Evolutionary conservation across 2,797 vertebrate genomes (phyloP), one percentile per base, ranked within the genome.

Genomic region (Crocodylus rhombifer): DNA sequence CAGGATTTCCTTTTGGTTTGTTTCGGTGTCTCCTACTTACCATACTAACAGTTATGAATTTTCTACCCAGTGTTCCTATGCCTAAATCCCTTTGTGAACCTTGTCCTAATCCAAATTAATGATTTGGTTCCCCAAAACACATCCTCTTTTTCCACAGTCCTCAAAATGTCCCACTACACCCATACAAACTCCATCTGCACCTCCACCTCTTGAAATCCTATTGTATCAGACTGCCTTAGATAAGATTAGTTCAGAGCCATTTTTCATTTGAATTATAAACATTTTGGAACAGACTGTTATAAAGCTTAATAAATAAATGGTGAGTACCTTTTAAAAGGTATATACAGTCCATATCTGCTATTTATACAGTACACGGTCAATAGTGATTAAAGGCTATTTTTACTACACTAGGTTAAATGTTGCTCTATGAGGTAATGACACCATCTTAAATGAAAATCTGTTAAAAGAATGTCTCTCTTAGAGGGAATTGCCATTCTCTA

Each of bases 401-500:
- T 33, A 42, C 15, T 77, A 64, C 12, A 23, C 57, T 75, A 71
- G 81, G n/a, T 9, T 94, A 74, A 90, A 26, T 10, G 17, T n/a
- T 86, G 21, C 4, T 90, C 5, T 36, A 20, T 60, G 64, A 82
- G 61, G 28, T 8, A 83, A 55, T 69, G 56, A 69, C 28, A 89
- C 20, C 23, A 80, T 28, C 20, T 7, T 76, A 92, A 94, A 94
- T n/a, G 30, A 94, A 90, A 95, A 94, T 88, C 77, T 86, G 3
- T 74, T 88, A 36, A 82, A 84, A 88, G 11, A 78, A 75, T 91
- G 28, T 60, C 14, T 21, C 67, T 92, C 42, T 17, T 88, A 88
- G 51, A 79, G 71, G 33, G 36, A 90, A 96, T 77, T 82, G 5
- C 62, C 64, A 67, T 74, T 94, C 77, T 93, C 73, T 81, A 16